Evolutionary conservation across 2,113 vertebrate genomes (phyloP), one percentile per base, ranked within the genome.

Genomic region (Neofelis nebulosa): DNA sequence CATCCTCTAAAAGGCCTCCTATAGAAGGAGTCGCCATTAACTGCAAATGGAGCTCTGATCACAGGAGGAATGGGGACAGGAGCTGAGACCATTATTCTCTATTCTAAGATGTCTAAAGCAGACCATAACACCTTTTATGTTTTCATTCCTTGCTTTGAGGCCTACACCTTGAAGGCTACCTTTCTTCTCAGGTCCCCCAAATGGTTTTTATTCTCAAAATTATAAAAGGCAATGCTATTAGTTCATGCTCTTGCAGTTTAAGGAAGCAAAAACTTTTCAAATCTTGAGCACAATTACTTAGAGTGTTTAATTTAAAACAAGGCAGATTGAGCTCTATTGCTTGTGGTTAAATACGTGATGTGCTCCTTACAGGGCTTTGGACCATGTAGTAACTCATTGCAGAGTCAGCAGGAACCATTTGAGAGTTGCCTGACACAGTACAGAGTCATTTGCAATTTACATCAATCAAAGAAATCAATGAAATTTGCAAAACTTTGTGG

Each of bases 141-240:
- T 98, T 97, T 97, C 93, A 97, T 96, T 96, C 61, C 94, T 97
- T 98, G 94, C 97, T 98, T 98, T 98, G 98, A 98, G 97, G 95
- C 41, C 96, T 94, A 69, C 74, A 95, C 96, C 97, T 98, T 97
- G 91, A 98, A 98, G 97, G 93, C 91, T 97, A 95, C 95, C 98
- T 98, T 98, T 98, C 94, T 98, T 98, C 97, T 97, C 88, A 61
- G 91, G 88, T 97, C 31, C 61, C 93, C 92, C 68, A 97, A 95
- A 98, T 95, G 96, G 52, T 79, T 97, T 97, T 98, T 97, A 96
- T 98, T 96, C 97, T 97, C 81, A 81, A 90, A 95, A 98, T 97
- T 95, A 97, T 97, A 96, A 98, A 98, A 97, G 94, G 94, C 91
- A 78, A 57, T 91, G 69, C 78, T 91, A 97, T 97, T 97, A 98